Conservation (phyloP, 1,140 invertebrate species). For the Arctopsyche grandis region DNA sequence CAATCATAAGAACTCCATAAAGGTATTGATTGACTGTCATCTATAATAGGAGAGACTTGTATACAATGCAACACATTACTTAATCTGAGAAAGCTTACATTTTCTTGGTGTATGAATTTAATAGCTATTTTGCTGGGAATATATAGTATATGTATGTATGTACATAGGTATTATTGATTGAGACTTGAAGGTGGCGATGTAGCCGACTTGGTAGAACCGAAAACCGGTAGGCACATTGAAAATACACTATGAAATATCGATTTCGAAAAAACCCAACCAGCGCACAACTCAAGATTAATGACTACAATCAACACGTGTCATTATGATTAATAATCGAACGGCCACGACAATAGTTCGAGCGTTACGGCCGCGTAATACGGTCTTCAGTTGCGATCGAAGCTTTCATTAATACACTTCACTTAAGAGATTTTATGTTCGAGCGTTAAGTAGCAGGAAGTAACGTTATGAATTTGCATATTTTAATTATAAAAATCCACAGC, state of each 20-base stretch:
- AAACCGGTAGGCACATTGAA: conserved; percentile 15
- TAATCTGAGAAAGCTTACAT: not conserved
- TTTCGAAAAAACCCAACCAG: not conserved
- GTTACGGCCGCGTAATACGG: conserved; percentile 8
- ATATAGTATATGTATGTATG: no score
- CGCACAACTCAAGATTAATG: conserved; percentile 15
- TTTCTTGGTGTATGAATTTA: no score
- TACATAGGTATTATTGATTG: not conserved
- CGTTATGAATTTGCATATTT: no score
- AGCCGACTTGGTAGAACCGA: no score
- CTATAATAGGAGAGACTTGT: no score
- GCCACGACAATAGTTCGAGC: conserved; percentile 1
- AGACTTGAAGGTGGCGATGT: not conserved
- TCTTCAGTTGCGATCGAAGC: conserved; percentile 7
- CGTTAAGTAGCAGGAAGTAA: no score
- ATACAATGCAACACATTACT: not conserved
- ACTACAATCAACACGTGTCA: conserved; percentile 28
- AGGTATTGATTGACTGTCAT: no score
- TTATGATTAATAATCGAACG: conserved; percentile 14
- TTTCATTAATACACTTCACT: not conserved
- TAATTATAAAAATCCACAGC: no score
- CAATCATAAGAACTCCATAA: no score
- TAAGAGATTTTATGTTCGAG: no score
- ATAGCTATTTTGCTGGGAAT: no score
- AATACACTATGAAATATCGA: conserved; percentile 26